phyloP scores from a whole-genome alignment of 2,113 vertebrate species.

The Microtus oregoni region DNA sequence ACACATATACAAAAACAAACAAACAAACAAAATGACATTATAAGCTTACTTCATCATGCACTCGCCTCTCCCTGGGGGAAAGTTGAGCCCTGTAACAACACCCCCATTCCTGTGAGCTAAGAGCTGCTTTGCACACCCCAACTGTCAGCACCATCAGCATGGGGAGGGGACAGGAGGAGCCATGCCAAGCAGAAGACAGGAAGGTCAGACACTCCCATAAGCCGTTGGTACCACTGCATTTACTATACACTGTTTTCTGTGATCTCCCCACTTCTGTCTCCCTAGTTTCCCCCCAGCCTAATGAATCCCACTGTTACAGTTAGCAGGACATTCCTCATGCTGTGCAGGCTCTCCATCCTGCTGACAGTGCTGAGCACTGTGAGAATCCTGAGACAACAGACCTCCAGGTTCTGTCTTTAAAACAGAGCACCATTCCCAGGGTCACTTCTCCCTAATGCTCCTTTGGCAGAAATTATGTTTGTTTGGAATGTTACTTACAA shows the following conservation, averaged over 20 bases:
- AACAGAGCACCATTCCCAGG: neutral
- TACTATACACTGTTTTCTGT: neutral
- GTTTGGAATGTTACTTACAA: neutral
- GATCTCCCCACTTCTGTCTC: neutral
- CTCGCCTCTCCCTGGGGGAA: neutral
- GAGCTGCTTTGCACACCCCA: neutral
- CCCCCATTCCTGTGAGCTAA: neutral
- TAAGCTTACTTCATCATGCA: neutral
- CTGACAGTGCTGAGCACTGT: neutral
- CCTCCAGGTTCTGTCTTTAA: neutral
- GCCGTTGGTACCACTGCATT: neutral
- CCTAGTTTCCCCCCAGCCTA: neutral
- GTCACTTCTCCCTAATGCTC: neutral
- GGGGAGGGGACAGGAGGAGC: neutral
- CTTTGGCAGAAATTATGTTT: neutral
- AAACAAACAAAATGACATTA: neutral
- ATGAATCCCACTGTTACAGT: neutral
- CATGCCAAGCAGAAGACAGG: neutral
- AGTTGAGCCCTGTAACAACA: neutral
- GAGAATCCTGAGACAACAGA: neutral
- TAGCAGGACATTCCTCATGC: neutral
- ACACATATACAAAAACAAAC: too few relatives aligned
- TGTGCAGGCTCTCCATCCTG: rapidly evolving
- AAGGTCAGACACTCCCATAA: neutral
- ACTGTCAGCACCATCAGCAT: neutral